A percentile compares a stretch with the other conserved stretches of the same genome.
Conservation (phyloP, 2,797 vertebrate species). For the Percopsis omiscomaycus region DNA sequence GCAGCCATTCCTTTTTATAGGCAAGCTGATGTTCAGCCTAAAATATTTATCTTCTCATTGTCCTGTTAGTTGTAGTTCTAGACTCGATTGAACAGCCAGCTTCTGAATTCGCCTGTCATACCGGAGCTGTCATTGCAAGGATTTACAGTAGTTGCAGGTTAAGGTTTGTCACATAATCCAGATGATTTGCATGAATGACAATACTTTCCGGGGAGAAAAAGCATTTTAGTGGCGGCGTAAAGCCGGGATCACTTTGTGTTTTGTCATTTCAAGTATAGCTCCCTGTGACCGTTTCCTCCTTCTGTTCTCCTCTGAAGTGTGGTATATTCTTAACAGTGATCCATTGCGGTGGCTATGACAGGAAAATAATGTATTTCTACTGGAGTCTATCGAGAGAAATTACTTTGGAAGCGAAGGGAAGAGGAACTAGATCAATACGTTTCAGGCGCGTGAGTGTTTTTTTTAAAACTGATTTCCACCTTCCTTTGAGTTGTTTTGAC, state of each 20-base stretch:
- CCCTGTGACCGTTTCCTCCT: slow-evolving; percentile 47
- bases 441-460: slow-evolving; percentile 74
- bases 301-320: slow-evolving; percentile 54
- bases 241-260: slow-evolving; percentile 52
- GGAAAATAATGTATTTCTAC: slow-evolving; percentile 76
- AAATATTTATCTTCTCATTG: slow-evolving; percentile 57
- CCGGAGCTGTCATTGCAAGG: neutral
- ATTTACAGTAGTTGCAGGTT: slow-evolving; percentile 24
- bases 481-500: slow-evolving; percentile 80
- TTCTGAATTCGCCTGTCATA: too few relatives aligned
- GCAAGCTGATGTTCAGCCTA: slow-evolving; percentile 41
- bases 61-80: neutral
- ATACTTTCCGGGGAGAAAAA: slow-evolving; percentile 45
- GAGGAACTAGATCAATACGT: slow-evolving; percentile 74
- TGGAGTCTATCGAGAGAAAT: slow-evolving; percentile 73
- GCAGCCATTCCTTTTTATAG: slow-evolving; percentile 66
- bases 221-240: slow-evolving; percentile 35
- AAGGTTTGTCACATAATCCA: slow-evolving; percentile 38
- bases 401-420: slow-evolving; percentile 67
- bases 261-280: slow-evolving; percentile 58
- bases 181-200: slow-evolving; percentile 49
- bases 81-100: neutral
- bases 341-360: slow-evolving; percentile 72
- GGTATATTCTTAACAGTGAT: slow-evolving; percentile 69
- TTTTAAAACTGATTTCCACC: slow-evolving; percentile 76